Evolutionary conservation across 92 coral and sea anemone genomes (phyloP).

Genomic region (Isaurus tuberculatus): DNA sequence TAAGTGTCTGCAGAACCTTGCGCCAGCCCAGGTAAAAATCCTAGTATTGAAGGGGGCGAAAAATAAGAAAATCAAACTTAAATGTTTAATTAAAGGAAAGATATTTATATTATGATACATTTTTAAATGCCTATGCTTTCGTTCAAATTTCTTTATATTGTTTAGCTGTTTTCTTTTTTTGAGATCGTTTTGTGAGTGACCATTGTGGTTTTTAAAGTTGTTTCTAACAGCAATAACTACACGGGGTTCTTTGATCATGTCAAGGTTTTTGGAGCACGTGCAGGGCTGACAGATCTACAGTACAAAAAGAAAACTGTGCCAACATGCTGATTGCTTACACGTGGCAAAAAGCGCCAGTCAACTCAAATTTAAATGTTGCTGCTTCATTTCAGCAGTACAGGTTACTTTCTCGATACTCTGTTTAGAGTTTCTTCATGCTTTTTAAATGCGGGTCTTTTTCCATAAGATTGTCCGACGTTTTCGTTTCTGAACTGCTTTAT

Average conservation of each 20-base stretch:
- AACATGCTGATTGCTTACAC: conserved; percentile 17
- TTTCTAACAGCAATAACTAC: neutral
- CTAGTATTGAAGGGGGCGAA: too few relatives aligned
- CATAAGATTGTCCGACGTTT: too few relatives aligned
- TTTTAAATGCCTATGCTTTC: neutral
- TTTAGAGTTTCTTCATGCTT: too few relatives aligned
- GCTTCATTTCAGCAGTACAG: too few relatives aligned
- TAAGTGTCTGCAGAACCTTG: too few relatives aligned
- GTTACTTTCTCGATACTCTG: neutral
- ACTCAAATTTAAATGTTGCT: neutral
- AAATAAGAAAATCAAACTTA: neutral
- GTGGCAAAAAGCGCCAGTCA: conserved; percentile 5
- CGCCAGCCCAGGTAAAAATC: too few relatives aligned
- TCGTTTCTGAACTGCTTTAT: too few relatives aligned
- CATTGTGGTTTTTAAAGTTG: neutral
- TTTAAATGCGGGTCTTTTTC: too few relatives aligned
- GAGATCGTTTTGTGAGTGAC: neutral
- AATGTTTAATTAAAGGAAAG: neutral
- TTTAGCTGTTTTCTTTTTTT: neutral
- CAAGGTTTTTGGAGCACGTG: conserved; percentile 31
- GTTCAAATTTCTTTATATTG: neutral
- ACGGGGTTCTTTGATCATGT: neutral
- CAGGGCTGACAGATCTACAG: conserved; percentile 32
- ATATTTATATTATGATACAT: neutral
- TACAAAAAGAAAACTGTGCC: conserved; percentile 39